Percentiles rank a stretch among this genome's conserved stretches.
These are phyloP conservation scores for Buathra laborator DNA, from an alignment of 2,888 invertebrate species.

Conservation along the genomic window DNA sequence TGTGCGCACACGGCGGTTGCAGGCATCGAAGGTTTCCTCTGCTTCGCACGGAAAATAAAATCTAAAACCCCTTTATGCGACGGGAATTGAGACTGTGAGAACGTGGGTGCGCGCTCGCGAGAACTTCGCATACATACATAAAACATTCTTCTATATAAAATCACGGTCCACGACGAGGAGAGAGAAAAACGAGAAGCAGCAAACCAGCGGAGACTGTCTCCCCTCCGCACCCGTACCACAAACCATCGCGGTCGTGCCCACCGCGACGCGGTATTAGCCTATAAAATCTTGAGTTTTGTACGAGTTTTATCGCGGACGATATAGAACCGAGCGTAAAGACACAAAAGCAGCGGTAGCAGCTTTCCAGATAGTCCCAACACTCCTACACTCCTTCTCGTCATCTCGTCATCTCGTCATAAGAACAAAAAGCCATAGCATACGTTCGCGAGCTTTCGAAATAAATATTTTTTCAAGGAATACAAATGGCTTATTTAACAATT, in stretches of 20 bases:
- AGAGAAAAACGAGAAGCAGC: slow-evolving; percentile 47
- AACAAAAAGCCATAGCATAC: slow-evolving; percentile 27
- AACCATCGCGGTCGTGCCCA: slow-evolving; percentile 67
- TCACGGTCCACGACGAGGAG: slow-evolving; percentile 76
- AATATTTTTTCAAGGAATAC: slow-evolving; percentile 14
- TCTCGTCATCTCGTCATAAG: slow-evolving; percentile 27
- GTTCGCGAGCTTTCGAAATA: slow-evolving; percentile 2
- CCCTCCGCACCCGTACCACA: slow-evolving; percentile 17
- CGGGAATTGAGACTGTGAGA: slow-evolving; percentile 73
- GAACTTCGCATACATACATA: slow-evolving; percentile 76
- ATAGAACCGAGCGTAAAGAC: slow-evolving; percentile 68
- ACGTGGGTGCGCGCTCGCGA: slow-evolving; percentile 64
- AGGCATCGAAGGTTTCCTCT: slow-evolving; percentile 65
- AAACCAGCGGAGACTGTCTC: slow-evolving; percentile 25
- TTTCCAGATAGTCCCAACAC: slow-evolving; percentile 35
- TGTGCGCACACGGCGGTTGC: slow-evolving; percentile 31
- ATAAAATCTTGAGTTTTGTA: slow-evolving; percentile 81
- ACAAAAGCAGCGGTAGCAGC: slow-evolving; percentile 63
- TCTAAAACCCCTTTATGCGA: slow-evolving; percentile 76
- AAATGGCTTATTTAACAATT: neutral
- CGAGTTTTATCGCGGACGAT: slow-evolving; percentile 74
- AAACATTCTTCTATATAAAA: slow-evolving; percentile 79
- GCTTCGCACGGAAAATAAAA: slow-evolving; percentile 73
- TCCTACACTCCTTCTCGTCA: slow-evolving; percentile 23
- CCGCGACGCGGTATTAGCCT: slow-evolving; percentile 76